Base-by-base conservation (phyloP, 2,888 invertebrate genomes). In the Tinea pellionella region DNA sequence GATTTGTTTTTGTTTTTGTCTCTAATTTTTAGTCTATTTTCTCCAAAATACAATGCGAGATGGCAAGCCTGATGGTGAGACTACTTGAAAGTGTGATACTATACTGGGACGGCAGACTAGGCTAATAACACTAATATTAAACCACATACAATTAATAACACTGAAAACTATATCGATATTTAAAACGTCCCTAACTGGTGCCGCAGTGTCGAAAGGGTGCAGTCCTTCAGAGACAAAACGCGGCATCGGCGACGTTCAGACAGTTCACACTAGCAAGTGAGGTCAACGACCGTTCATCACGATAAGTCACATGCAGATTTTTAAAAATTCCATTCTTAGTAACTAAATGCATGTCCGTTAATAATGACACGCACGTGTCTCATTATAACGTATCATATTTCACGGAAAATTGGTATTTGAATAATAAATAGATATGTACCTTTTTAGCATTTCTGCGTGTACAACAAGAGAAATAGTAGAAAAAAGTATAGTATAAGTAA, bases 191-290 rank as follows among this genome's bases (percentile, higher is more conserved):
- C 68, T 68, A 76, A 66, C 81, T 82, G 75, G 73, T 77, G 77
- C 79, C 78, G 77, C 82, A 79, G 75, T 81, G 81, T 82, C 81
- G 83, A 82, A 80, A 83, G 84, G 81, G 82, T 78, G 82, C 79
- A 77, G 79, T 75, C 73, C 57, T 57, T 57, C 60, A 51, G 18
- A 60, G 78, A 80, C 24, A 24, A 3, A 24, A 6, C 78, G 74
- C 64, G 78, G 80, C 78, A 74, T 64, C 69, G 69, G 69, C 74
- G 72, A 68, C 71, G 72, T 68, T 75, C 79, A 78, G 82, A 76
- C 79, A 79, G 77, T 76, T 75, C 76, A 82, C 77, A 80, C 71
- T 66, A 74, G 80, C 69, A 72, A 71, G n/a, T 30, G 55, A 16
- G 82, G 78, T 83, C 81, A 77, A 69, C 67, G 82, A 74, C 74